Evolutionary conservation across 2,797 vertebrate species (phyloP).

Genomic region (Melopsittacus undulatus): DNA sequence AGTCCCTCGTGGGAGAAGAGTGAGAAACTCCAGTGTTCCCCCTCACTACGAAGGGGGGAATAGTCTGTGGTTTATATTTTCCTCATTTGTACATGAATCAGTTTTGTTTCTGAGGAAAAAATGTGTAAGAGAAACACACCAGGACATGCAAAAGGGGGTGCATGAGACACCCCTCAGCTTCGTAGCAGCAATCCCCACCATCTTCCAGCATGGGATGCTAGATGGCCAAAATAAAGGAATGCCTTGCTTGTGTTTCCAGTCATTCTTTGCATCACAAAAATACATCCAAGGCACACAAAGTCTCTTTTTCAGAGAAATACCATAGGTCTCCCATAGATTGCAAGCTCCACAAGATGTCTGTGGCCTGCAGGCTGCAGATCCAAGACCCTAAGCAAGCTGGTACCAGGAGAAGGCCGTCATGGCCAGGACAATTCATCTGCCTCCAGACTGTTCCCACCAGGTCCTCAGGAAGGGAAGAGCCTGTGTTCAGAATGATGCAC

Average conservation of each 20-base stretch:
- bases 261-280: not conserved
- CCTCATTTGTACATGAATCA: not conserved
- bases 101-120: not conserved
- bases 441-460: not conserved
- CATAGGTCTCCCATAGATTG: not conserved
- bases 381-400: not conserved
- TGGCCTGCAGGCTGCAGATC: not conserved
- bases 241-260: not conserved
- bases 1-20: not conserved
- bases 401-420: not conserved
- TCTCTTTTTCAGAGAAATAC: not conserved
- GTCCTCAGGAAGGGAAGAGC: not conserved
- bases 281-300: not conserved
- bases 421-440: not conserved
- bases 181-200: not conserved
- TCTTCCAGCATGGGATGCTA: not conserved
- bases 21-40: not conserved
- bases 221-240: not conserved
- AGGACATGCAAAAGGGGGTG: not conserved
- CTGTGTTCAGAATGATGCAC: fast-evolving
- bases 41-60: not conserved
- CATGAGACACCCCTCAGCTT: not conserved
- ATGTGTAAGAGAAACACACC: not conserved
- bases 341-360: not conserved
- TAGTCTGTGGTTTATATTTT: not conserved